Evolutionary conservation across 2,113 vertebrate genomes (phyloP), one percentile per base, ranked within the genome.

Genomic region (Tonatia bakeri): DNA sequence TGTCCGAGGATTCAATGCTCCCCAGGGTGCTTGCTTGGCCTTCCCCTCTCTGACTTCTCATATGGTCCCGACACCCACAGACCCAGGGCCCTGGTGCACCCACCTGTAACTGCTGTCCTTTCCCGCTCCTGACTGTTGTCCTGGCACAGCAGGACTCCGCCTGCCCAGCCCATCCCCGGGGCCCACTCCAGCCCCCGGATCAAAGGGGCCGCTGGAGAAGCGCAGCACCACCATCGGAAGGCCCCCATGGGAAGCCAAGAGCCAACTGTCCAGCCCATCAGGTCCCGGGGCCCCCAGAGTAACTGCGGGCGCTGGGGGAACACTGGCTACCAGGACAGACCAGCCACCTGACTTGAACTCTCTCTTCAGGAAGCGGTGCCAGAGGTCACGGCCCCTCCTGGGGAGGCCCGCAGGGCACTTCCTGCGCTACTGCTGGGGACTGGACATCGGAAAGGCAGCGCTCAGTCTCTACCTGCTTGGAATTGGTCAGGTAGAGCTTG

Each of bases 401-500:
- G 52, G 2, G 40, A 86, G 17, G 26, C n/a, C 54, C 65, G 15
- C 24, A 14, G 72, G 65, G 45, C 1, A 22, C 22, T 20, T 17
- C 22, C 47, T 4, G 19, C 73, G 45, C 13, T 1, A 1, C 8
- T 70, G 45, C 56, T 7, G 47, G 54, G 69, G 5, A 67, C 17
- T n/a, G 36, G 47, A 31, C 1, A 15, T 10, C 26, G 33, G 28
- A 9, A 43, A 67, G 38, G 11, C 20, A 26, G 19, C 70, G 43
- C 20, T 89, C 70, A 22, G 43, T 1, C 50, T 73, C 91, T 96
- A 99, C 99, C 99, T 99, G 99, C 97, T 99, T 99, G 33, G 99
- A 99, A 98, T 99, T 99, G 92, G 99, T 99, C 96, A 99, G 98
- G 97, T 99, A 99, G 22, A 99, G 99, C 97, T 99, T 99, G 90